These are phyloP conservation scores for Mus spicilegus DNA, from an alignment of 2,113 vertebrate genomes.

Conservation along the genomic window DNA sequence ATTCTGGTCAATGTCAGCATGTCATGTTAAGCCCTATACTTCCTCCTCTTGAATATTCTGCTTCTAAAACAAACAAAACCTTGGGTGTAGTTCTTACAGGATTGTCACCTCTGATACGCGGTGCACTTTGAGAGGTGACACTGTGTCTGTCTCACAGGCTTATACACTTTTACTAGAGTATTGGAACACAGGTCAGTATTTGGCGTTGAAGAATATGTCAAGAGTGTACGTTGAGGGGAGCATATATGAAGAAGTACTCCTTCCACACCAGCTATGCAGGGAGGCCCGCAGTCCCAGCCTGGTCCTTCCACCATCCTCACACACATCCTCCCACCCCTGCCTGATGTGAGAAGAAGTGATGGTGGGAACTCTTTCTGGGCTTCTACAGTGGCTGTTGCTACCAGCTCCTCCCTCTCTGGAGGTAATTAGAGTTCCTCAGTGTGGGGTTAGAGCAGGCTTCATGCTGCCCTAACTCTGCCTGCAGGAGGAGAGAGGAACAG, in stretches of 20 bases:
- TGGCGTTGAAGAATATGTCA: background rate
- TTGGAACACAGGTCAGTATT: background rate
- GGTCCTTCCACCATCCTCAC: background rate
- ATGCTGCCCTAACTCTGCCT: background rate
- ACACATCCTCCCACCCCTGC: no score
- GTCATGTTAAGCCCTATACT: background rate
- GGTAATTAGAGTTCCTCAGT: conserved; percentile 24
- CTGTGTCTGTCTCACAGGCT: background rate
- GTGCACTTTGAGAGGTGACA: background rate
- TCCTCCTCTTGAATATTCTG: conserved; percentile 36
- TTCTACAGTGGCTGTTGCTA: background rate
- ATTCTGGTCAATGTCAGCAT: background rate
- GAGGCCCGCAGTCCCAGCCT: background rate
- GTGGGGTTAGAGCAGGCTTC: background rate
- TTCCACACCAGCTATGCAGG: background rate
- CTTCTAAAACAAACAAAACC: background rate
- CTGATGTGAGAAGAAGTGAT: background rate
- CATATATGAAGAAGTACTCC: background rate
- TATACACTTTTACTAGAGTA: conserved; percentile 16
- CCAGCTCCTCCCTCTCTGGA: background rate
- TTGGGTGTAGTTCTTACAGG: background rate
- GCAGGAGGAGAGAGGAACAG: background rate
- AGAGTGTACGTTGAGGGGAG: background rate
- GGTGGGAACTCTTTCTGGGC: conserved; percentile 10
- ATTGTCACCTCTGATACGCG: background rate